Evolutionary conservation across 1,140 invertebrate species (phyloP).

Genomic region (Nilaparvata lugens): DNA sequence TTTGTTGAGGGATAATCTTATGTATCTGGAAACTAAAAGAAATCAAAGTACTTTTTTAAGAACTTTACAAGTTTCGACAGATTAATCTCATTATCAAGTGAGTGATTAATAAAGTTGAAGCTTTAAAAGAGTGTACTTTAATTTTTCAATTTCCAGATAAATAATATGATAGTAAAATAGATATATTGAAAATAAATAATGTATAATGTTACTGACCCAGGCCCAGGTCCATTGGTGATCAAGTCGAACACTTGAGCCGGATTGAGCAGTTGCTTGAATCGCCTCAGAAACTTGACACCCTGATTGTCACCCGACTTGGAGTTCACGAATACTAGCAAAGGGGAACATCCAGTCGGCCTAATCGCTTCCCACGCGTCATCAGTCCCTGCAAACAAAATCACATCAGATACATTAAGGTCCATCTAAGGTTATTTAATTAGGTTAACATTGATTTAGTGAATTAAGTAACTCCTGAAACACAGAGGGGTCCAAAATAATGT

Average conservation of each 20-base stretch:
- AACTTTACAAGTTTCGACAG: too few relatives aligned
- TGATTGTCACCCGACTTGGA: constrained; percentile 97
- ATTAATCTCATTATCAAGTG: too few relatives aligned
- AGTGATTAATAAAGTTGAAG: too few relatives aligned
- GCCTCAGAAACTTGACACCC: constrained; percentile 89
- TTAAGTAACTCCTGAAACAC: neutral
- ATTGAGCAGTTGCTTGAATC: constrained; percentile 93
- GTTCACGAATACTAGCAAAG: constrained; percentile 92
- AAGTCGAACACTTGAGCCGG: constrained; percentile 97
- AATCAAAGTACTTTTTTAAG: too few relatives aligned
- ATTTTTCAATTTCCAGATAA: too few relatives aligned
- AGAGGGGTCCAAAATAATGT: too few relatives aligned
- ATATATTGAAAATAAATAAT: constrained; percentile 2
- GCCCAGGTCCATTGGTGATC: constrained; percentile 72
- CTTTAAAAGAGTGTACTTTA: too few relatives aligned
- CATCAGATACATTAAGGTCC: neutral
- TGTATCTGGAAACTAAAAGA: too few relatives aligned
- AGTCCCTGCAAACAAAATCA: constrained; percentile 35
- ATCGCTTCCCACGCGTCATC: constrained; percentile 88
- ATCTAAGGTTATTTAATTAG: neutral
- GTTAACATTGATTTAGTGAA: neutral
- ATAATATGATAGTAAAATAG: neutral
- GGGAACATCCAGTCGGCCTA: constrained; percentile 67
- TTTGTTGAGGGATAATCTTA: too few relatives aligned
- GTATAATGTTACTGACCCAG: constrained; percentile 71